These are phyloP conservation scores for Poicephalus gulielmi DNA, from an alignment of 2,113 vertebrate species.

Conservation along the genomic window DNA sequence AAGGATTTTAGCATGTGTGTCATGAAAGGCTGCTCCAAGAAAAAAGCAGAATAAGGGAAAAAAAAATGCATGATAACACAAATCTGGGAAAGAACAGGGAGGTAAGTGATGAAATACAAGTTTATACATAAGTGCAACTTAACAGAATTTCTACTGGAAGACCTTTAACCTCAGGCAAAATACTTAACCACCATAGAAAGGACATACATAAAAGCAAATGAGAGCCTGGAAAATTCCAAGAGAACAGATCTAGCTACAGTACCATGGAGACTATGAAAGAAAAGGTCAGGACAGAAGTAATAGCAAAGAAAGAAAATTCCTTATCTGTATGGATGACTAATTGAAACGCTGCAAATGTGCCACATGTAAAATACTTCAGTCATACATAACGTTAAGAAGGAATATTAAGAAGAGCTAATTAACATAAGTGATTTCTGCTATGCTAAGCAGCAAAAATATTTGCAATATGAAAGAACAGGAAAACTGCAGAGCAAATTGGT, in stretches of 20 bases:
- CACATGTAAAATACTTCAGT: neutral
- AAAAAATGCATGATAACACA: neutral
- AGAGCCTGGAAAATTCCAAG: neutral
- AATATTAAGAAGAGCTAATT: neutral
- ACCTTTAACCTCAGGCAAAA: neutral
- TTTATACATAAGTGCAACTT: neutral
- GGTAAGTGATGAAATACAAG: neutral
- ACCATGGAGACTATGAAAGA: neutral
- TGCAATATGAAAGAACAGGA: neutral
- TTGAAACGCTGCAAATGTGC: neutral
- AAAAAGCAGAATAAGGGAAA: neutral
- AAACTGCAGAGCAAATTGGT: neutral
- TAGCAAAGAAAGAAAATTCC: neutral
- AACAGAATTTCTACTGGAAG: neutral
- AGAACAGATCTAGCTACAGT: neutral
- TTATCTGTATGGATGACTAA: neutral
- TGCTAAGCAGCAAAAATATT: neutral
- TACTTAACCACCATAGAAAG: neutral
- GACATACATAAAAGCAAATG: neutral
- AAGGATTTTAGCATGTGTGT: neutral
- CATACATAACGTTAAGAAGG: neutral
- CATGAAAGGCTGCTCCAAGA: neutral
- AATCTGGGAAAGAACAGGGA: neutral
- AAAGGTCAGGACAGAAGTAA: neutral
- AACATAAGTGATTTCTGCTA: neutral